These are phyloP conservation scores for Ornithoptera priamus DNA, from an alignment of 2,888 invertebrate genomes.

Conservation along the genomic window DNA sequence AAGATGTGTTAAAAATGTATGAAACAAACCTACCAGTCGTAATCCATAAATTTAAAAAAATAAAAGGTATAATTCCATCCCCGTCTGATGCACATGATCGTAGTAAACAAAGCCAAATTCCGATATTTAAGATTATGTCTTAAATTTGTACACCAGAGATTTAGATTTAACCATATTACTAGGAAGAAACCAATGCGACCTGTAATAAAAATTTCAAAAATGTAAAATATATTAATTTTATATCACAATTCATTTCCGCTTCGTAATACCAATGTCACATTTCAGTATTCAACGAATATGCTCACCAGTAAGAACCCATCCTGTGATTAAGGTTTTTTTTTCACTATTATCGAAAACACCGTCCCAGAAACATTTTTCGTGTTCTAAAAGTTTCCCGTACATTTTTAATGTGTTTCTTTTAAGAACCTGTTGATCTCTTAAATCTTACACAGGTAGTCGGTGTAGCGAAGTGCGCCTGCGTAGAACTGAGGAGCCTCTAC, in stretches of 20 bases:
- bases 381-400: slow-evolving; percentile 21
- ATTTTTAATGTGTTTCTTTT: slow-evolving; percentile 14
- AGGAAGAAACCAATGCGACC: slow-evolving; percentile 48
- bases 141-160: slow-evolving; percentile 46
- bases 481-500: slow-evolving; percentile 16
- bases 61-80: slow-evolving; percentile 19
- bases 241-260: neutral
- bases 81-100: slow-evolving; percentile 51
- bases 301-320: slow-evolving; percentile 26
- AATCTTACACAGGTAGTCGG: slow-evolving; percentile 7
- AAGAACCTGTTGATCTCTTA: slow-evolving; percentile 25
- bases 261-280: neutral
- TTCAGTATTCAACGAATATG: neutral
- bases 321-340: slow-evolving; percentile 17
- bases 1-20: neutral
- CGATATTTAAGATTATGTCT: slow-evolving; percentile 57
- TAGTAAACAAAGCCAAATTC: slow-evolving; percentile 60
- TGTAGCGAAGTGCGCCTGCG: slow-evolving; percentile 22
- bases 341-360: slow-evolving; percentile 26
- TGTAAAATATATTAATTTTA: too few species aligned
- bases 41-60: slow-evolving; percentile 22
- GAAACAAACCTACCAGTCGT: slow-evolving; percentile 23
- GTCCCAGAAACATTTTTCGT: slow-evolving; percentile 23
- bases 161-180: slow-evolving; percentile 47
- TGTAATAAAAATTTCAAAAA: slow-evolving; percentile 39